Evolutionary conservation across 2,113 vertebrate species (phyloP), one percentile per base, ranked within the genome.

Genomic region (Chaetodon trifascialis): DNA sequence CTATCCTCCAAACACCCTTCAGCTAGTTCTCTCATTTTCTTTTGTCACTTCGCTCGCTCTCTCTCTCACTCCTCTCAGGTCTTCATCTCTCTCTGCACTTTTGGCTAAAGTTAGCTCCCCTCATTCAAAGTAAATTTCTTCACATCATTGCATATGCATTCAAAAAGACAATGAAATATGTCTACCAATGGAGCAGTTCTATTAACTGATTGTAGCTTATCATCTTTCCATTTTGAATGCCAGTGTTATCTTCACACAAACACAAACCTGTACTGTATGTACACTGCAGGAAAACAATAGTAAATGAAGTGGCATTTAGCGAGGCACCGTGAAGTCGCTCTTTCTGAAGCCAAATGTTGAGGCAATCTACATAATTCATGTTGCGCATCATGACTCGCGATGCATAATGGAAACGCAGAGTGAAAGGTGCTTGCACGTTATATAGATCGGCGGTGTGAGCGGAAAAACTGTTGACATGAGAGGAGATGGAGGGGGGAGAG

Each of bases 1-100:
- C 2, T 92, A 78, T 75, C 93, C 94, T 96, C 93, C 91, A 93
- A 94, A 94, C 88, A 93, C 88, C 94, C 95, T 95, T 95, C 92
- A 94, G 89, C 83, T 54, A 59, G 30, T 87, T 74, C 83, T 71
- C 60, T 80, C 60, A 49, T 89, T 80, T 83, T 59, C 62, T 62
- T 82, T 75, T 82, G 73, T 73, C 71, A 52, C 74, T 80, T 68
- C 7, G 8, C 52, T 69, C 77, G 36, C 34, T 73, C 64, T 79
- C 59, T 62, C 49, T 69, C 30, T 4, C 23, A 64, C 59, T 52
- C 16, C 65, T 19, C 46, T 60, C 21, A 11, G 47, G 19, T 73
- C 56, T 81, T 64, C 17, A 12, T 73, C 55, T 82, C 56, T 69
- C 40, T 49, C 7, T 40, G 40, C 65, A 80, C 56, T 73, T 66